Percentiles rank a stretch among this genome's conserved stretches.
These are phyloP conservation scores for Sorex fumeus DNA, from an alignment of 2,113 vertebrate species.

Conservation along the genomic window DNA sequence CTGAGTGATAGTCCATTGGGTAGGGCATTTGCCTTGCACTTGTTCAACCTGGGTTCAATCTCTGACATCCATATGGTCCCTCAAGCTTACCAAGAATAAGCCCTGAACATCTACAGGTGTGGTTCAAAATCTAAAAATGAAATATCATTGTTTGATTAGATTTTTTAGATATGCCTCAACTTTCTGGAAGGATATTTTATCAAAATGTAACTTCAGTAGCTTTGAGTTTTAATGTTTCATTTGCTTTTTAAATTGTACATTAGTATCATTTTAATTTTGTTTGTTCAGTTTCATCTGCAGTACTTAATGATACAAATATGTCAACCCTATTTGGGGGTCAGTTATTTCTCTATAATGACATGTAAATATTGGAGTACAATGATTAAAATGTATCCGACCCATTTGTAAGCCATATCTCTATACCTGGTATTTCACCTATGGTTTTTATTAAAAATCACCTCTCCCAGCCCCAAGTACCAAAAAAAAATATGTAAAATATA, in stretches of 20 bases:
- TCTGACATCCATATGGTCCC: too few species aligned
- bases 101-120: too few species aligned
- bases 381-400: neutral
- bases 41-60: too few species aligned
- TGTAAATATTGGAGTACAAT: neutral
- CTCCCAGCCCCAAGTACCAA: neutral
- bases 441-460: neutral
- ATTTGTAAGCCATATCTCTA: constrained; percentile 1
- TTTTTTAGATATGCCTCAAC: neutral
- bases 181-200: neutral
- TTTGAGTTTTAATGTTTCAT: neutral
- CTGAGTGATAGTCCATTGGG: too few species aligned
- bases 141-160: too few species aligned
- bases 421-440: neutral
- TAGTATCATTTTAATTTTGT: constrained; percentile 12
- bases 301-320: neutral
- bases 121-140: too few species aligned
- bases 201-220: neutral
- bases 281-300: neutral
- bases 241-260: constrained; percentile 21
- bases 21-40: too few species aligned
- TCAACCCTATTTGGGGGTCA: neutral
- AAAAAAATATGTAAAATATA: neutral
- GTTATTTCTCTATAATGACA: neutral
- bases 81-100: too few species aligned